Base-by-base conservation (phyloP, 35 echinoderm and acorn worm genomes). In the Holothuria glaberrima region DNA sequence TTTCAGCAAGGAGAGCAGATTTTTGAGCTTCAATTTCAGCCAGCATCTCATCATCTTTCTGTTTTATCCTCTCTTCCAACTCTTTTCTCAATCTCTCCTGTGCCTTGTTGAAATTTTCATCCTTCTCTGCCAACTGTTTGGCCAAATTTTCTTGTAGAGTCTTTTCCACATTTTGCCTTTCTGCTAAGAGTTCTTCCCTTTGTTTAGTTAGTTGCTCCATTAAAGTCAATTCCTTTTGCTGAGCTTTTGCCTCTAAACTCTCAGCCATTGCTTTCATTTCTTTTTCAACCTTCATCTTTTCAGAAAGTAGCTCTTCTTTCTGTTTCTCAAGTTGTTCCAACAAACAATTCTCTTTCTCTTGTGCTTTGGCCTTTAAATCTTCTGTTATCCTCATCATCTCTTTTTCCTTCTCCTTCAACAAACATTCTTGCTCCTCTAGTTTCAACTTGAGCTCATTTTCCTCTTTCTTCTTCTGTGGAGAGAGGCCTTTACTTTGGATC, bases 1-100 rank as follows among this genome's bases (percentile, higher is more conserved):
- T 94, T 61, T 94, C 93, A 70, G 48, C 59, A 9, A 90, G 58
- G 18, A 97, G 61, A 5, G 87, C 76, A 38, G 83, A 66, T 56
- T 89, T 89, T 85, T 97, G 90, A 29, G 88, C 73, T 25, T 91
- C 85, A 5, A 97, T 86, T 82, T 97, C 88, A 38, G 89, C 62
- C 44, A 97, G 68, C 95, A 97, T 97, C 89, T 88, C 64, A 14
- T 88, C 77, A 65, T 97, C 95, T 48, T 97, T 97, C 30, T 91
- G 63, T 29, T 80, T 82, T 10, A 97, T 97, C 27, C 89, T 86
- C 18, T 77, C 89, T 86, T 97, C 92, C 30, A 97, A 45, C 12
- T 86, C 87, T 12, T 22, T 86, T 59, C 54, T 88, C 86, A 94
- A 75, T 20, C 68, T 83, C 50, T 94, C 86, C 71, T 97, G 92